Percentiles rank a stretch among this genome's conserved stretches.
Evolutionary conservation across 1,140 invertebrate species (phyloP).

Genomic region (Lerema accius): DNA sequence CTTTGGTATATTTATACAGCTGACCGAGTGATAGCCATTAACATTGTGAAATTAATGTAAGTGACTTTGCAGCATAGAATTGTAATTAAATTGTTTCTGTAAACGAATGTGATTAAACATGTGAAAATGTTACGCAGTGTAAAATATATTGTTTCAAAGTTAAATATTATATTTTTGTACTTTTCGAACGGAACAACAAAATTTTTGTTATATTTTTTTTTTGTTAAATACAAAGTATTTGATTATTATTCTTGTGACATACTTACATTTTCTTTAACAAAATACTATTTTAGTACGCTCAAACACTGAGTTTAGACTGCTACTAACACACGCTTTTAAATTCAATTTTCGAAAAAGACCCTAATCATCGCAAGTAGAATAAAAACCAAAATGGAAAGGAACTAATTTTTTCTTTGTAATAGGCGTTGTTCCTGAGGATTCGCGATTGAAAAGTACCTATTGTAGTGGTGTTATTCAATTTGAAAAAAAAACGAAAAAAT

Average conservation of each 20-base stretch:
- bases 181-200: constrained; percentile 50
- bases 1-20: neutral
- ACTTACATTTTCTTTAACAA: neutral
- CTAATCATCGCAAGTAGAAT: too few species aligned
- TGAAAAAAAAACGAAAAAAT: too few species aligned
- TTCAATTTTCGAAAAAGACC: neutral
- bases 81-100: constrained; percentile 35
- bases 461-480: too few species aligned
- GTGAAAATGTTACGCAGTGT: constrained; percentile 57
- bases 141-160: constrained; percentile 68
- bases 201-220: constrained; percentile 62
- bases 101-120: constrained; percentile 54
- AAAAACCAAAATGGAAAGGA: too few species aligned
- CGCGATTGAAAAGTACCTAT: too few species aligned
- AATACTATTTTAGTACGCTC: neutral
- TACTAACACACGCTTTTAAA: neutral
- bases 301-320: neutral
- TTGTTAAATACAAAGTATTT: constrained; percentile 43
- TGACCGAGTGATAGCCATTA: constrained; percentile 6
- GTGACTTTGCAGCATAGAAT: constrained; percentile 11
- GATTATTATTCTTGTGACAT: constrained; percentile 23
- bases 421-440: too few species aligned
- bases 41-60: constrained; percentile 2
- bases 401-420: too few species aligned
- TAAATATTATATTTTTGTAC: constrained; percentile 70